Evolutionary conservation across 2,113 vertebrate species (phyloP).

Genomic region (Ahaetulla prasina): DNA sequence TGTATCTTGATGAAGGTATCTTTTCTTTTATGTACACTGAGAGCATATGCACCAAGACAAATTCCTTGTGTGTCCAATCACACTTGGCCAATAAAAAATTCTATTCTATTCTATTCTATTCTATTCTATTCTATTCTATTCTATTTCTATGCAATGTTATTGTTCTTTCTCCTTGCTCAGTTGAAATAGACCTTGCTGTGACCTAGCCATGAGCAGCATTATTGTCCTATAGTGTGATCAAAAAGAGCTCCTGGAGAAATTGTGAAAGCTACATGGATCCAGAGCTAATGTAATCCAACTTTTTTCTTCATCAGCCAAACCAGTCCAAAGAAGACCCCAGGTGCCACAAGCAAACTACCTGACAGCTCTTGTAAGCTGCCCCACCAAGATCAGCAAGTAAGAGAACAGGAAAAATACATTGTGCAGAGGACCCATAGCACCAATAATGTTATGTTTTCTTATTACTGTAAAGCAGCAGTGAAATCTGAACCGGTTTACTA

Average conservation of each 20-base stretch:
- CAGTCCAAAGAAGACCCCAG: not conserved
- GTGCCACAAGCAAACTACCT: not conserved
- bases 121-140: too few species aligned
- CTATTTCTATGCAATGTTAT: not conserved
- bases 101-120: too few species aligned
- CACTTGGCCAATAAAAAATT: too few species aligned
- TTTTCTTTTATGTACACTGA: too few species aligned
- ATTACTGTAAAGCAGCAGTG: not conserved
- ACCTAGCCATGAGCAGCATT: not conserved
- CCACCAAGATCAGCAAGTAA: not conserved
- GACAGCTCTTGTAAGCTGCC: not conserved
- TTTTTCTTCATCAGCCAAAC: not conserved
- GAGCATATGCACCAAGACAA: too few species aligned
- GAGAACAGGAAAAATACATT: not conserved
- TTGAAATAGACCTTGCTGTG: not conserved
- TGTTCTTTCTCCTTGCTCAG: not conserved
- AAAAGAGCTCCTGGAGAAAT: not conserved
- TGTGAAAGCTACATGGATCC: not conserved
- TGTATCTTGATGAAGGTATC: too few species aligned
- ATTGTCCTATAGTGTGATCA: not conserved
- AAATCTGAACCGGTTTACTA: too few species aligned
- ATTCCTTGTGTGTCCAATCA: too few species aligned
- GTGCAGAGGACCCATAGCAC: not conserved
- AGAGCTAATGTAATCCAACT: not conserved
- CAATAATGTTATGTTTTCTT: not conserved